phyloP scores from a whole-genome alignment of 2,113 vertebrate genomes.

The Epinephelus cyanopodus region DNA sequence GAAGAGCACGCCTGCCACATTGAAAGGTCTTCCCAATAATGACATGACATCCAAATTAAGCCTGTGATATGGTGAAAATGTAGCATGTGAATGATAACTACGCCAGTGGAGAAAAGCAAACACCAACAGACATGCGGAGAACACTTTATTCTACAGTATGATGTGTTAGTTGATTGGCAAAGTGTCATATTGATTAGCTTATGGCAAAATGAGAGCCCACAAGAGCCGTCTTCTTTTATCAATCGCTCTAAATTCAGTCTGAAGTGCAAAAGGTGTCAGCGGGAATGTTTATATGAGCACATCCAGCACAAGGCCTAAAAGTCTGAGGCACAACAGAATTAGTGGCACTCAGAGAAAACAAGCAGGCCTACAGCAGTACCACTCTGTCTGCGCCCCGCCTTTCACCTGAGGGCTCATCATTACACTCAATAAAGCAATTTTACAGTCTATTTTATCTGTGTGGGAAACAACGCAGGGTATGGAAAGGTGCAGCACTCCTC shows the following conservation, averaged over 20 bases:
- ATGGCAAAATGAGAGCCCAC: neutral
- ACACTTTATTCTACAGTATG: neutral
- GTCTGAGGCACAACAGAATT: slow-evolving; percentile 34
- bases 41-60: slow-evolving; percentile 31
- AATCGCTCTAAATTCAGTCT: slow-evolving; percentile 22
- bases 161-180: slow-evolving; percentile 17
- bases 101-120: neutral
- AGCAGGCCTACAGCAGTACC: slow-evolving; percentile 55
- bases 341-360: slow-evolving; percentile 45
- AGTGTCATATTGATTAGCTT: slow-evolving; percentile 19
- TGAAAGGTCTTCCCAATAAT: slow-evolving; percentile 63
- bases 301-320: slow-evolving; percentile 42
- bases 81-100: neutral
- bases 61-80: slow-evolving; percentile 16
- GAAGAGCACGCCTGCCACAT: slow-evolving; percentile 44
- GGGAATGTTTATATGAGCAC: slow-evolving; percentile 14
- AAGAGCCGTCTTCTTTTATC: neutral
- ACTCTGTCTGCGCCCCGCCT: slow-evolving; percentile 40
- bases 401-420: slow-evolving; percentile 79
- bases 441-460: slow-evolving; percentile 81
- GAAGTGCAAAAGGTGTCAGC: slow-evolving; percentile 21
- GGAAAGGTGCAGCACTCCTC: slow-evolving; percentile 67
- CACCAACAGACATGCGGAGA: neutral
- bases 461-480: slow-evolving; percentile 55
- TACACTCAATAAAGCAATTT: slow-evolving; percentile 86